These are phyloP conservation scores for Adela reaumurella DNA, from an alignment of 2,888 invertebrate genomes.

Conservation along the genomic window DNA sequence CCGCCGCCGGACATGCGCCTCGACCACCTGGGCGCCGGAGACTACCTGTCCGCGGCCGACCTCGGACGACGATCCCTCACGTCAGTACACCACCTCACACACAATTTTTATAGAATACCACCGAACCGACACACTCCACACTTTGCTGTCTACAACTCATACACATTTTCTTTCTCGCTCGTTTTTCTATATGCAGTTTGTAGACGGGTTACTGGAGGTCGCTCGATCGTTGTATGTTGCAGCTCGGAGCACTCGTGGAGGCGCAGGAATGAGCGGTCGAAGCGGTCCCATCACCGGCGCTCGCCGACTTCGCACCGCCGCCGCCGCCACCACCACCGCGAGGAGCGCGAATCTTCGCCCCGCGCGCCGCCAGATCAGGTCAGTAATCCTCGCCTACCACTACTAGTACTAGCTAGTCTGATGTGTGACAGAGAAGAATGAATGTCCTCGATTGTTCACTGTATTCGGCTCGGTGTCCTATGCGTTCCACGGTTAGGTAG, in stretches of 20 bases:
- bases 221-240: constrained; percentile 59
- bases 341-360: constrained; percentile 26
- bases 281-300: constrained; percentile 79
- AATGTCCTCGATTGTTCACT: constrained; percentile 26
- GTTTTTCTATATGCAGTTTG: too few relatives aligned
- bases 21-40: constrained; percentile 30
- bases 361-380: constrained; percentile 51
- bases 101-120: too few relatives aligned
- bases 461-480: constrained; percentile 36
- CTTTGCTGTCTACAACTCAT: neutral
- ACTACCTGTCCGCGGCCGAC: constrained; percentile 16
- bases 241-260: constrained; percentile 75
- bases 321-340: constrained; percentile 59
- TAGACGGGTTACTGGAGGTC: constrained; percentile 17
- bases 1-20: constrained; percentile 30
- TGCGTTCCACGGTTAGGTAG: constrained; percentile 16
- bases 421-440: constrained; percentile 25
- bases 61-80: constrained; percentile 41
- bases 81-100: constrained; percentile 10
- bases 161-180: too few relatives aligned
- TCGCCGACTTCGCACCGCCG: constrained; percentile 75
- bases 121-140: neutral
- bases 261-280: constrained; percentile 79
- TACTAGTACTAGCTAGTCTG: neutral
- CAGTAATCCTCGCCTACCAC: constrained; percentile 19